These are phyloP conservation scores for Tachyglossus aculeatus DNA, from an alignment of 2,797 vertebrate species.

Conservation along the genomic window DNA sequence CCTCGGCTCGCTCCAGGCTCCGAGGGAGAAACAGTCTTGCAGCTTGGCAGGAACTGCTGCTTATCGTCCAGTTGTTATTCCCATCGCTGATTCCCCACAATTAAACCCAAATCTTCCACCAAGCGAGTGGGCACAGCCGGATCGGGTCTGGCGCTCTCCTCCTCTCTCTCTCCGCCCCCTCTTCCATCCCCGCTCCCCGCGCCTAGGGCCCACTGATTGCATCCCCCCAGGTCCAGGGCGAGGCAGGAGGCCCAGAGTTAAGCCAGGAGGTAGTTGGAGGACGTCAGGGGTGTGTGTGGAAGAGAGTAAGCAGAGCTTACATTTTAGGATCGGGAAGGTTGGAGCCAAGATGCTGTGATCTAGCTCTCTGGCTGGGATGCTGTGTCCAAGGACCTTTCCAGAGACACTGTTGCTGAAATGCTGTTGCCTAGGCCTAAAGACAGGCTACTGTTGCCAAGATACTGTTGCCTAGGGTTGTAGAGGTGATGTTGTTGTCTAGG, in stretches of 20 bases:
- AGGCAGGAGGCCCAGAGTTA: not conserved
- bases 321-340: too few relatives aligned
- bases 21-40: conserved; percentile 70
- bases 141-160: conserved; percentile 61
- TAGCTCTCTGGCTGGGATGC: too few relatives aligned
- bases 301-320: too few relatives aligned
- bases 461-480: not conserved
- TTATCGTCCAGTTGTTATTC: conserved; percentile 83
- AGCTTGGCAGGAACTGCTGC: conserved; percentile 82
- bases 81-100: conserved; percentile 69
- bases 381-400: too few relatives aligned
- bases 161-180: conserved; percentile 3
- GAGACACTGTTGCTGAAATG: too few relatives aligned
- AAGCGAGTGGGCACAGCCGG: conserved; percentile 68
- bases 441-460: conserved; percentile 13
- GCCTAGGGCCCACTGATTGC: not conserved
- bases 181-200: not conserved
- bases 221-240: not conserved
- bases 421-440: too few relatives aligned
- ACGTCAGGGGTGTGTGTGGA: conserved; percentile 17
- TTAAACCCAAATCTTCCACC: conserved; percentile 76
- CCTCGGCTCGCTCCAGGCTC: conserved; percentile 74
- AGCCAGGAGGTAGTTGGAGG: not conserved
- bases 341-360: conserved; percentile 22
- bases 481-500: conserved; percentile 10